Percentiles rank a stretch among this genome's conserved stretches.
Conservation (phyloP, 2,888 invertebrate genomes). For the Blomia tropicalis region DNA sequence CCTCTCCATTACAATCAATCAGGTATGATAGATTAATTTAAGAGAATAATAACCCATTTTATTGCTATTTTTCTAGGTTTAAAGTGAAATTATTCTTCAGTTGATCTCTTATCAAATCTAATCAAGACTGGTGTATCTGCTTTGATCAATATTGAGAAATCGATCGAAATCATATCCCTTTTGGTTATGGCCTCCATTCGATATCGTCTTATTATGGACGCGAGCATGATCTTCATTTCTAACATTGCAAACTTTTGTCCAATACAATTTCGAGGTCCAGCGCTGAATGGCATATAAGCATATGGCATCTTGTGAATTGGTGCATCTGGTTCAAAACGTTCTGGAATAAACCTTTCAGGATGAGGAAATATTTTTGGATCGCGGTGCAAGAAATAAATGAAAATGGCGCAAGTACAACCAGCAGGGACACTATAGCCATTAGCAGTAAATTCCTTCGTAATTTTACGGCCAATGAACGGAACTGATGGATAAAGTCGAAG, state of each 20-base stretch:
- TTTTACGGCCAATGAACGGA: neutral
- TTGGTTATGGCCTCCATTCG: constrained; percentile 5
- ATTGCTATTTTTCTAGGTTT: neutral
- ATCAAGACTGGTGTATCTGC: constrained; percentile 5
- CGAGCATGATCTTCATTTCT: constrained; percentile 6
- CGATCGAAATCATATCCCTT: neutral
- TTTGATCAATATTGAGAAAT: constrained; percentile 8
- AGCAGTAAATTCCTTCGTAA: neutral
- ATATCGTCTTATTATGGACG: neutral
- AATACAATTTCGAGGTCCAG: constrained; percentile 17
- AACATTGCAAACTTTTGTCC: constrained; percentile 21
- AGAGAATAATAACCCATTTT: neutral
- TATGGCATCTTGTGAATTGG: neutral
- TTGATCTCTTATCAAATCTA: neutral
- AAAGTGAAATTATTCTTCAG: no score
- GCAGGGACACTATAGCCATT: constrained; percentile 1
- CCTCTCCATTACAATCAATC: no score
- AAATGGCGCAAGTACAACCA: neutral
- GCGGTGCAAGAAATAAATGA: neutral
- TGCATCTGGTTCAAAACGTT: neutral
- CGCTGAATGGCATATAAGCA: constrained; percentile 18
- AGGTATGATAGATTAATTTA: neutral
- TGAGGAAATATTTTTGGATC: constrained; percentile 5
- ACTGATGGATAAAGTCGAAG: constrained; percentile 3
- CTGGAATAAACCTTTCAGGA: constrained; percentile 1